Conservation (phyloP, 2,113 vertebrate species). For the Tachycineta bicolor region DNA sequence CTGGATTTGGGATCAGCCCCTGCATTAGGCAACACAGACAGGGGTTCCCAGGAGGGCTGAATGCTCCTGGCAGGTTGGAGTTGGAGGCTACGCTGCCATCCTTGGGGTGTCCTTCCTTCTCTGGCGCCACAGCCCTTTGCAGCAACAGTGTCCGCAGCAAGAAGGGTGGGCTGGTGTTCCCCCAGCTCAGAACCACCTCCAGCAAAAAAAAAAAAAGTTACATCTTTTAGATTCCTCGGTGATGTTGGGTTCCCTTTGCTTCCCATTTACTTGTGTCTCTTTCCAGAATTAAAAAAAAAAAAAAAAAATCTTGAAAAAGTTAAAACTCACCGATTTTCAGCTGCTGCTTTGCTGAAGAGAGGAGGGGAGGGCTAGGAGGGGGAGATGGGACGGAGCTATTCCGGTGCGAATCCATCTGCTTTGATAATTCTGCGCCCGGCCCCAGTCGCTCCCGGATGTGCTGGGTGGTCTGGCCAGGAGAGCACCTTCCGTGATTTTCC, state of each 20-base stretch:
- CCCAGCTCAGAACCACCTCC: neutral
- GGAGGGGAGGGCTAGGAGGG: neutral
- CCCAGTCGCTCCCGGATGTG: neutral
- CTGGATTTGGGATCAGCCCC: neutral
- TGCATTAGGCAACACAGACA: neutral
- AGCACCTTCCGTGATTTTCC: neutral
- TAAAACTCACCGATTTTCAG: neutral
- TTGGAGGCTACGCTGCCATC: accelerated
- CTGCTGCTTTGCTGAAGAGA: neutral
- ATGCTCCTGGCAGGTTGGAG: neutral
- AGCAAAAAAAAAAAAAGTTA: neutral
- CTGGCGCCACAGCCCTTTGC: neutral
- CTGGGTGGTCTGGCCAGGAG: neutral
- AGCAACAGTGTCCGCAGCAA: neutral
- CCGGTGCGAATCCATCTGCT: neutral
- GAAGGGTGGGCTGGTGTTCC: neutral
- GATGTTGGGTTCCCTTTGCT: neutral
- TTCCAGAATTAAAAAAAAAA: neutral
- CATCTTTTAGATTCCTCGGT: accelerated
- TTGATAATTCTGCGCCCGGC: neutral
- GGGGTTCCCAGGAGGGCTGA: neutral
- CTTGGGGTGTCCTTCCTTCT: neutral
- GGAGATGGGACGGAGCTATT: neutral
- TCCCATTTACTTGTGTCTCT: neutral
- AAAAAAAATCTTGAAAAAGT: neutral